Conservation (phyloP, 2,113 vertebrate genomes). For the Propithecus coquereli region DNA sequence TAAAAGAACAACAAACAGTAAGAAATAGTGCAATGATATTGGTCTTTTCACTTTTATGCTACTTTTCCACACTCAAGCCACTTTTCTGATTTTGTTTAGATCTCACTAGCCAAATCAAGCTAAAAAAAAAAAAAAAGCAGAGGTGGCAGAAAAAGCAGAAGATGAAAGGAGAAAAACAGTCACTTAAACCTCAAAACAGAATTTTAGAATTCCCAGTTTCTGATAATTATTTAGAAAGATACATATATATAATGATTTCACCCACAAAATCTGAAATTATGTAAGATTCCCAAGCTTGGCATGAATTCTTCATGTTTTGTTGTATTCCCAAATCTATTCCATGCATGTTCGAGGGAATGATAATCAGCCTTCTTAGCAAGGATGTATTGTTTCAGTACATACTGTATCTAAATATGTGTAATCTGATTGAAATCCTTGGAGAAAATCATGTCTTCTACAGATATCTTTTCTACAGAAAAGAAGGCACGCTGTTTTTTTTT, state of each 20-base stretch:
- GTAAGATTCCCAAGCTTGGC: background rate
- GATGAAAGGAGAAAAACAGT: background rate
- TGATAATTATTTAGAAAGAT: background rate
- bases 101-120: background rate
- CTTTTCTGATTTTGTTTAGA: background rate
- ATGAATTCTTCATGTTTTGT: background rate
- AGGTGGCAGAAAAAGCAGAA: background rate
- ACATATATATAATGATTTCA: background rate
- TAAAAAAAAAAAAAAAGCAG: background rate
- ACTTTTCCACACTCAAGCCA: background rate
- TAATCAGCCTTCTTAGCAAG: background rate
- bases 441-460: background rate
- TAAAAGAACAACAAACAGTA: background rate
- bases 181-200: background rate
- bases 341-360: background rate
- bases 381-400: background rate
- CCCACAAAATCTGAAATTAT: background rate
- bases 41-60: background rate
- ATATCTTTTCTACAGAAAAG: background rate
- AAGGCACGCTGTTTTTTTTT: background rate
- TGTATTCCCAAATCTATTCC: background rate
- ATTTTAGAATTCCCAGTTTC: background rate
- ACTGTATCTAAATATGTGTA: background rate
- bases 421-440: slow-evolving; percentile 4
- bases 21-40: background rate